phyloP scores from a whole-genome alignment of 2,113 vertebrate genomes.

The Nannospalax galili region DNA sequence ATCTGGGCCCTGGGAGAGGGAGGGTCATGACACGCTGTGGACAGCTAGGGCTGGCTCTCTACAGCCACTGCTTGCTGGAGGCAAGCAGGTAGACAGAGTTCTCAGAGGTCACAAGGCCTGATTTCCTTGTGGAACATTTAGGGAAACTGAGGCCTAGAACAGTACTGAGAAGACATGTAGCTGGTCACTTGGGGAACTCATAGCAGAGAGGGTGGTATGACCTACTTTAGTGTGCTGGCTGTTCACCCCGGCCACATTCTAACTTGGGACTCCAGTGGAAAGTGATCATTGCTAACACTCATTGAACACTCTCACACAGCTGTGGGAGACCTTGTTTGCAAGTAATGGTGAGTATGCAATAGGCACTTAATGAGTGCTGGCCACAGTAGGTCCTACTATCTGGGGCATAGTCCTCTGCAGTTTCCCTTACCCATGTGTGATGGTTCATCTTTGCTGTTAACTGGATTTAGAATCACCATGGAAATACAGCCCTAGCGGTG shows the following conservation, averaged over 20 bases:
- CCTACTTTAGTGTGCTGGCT: accelerated
- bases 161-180: background rate
- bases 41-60: background rate
- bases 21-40: accelerated
- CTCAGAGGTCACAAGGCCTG: background rate
- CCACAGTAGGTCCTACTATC: too few relatives aligned
- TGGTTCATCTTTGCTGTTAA: background rate
- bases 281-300: accelerated
- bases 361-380: accelerated
- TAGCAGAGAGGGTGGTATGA: background rate
- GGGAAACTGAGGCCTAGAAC: constrained; percentile 46
- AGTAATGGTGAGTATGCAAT: accelerated
- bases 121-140: background rate
- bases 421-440: background rate
- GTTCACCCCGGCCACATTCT: background rate
- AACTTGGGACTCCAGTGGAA: background rate
- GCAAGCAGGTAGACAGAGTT: background rate
- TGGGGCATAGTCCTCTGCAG: background rate
- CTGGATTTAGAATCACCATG: background rate
- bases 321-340: background rate
- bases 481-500: background rate
- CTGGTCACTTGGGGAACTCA: too few relatives aligned
- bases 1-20: accelerated
- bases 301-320: accelerated
- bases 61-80: too few relatives aligned